A percentile compares a stretch with the other conserved stretches of the same genome.
These are phyloP conservation scores for Scaeva pyrastri DNA, from an alignment of 2,888 invertebrate species.

Conservation along the genomic window DNA sequence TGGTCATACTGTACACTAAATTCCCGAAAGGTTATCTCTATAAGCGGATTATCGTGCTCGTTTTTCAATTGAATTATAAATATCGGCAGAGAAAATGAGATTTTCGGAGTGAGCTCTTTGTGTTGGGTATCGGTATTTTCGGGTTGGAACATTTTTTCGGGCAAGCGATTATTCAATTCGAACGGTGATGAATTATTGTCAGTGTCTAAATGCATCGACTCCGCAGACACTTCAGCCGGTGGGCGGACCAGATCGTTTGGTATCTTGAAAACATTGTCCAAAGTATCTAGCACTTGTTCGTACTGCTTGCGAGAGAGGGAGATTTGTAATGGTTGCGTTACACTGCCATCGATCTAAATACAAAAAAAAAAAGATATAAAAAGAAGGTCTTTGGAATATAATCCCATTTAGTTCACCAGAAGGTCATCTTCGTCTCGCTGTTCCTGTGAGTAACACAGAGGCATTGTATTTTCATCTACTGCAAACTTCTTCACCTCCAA, in stretches of 20 bases:
- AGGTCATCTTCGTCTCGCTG: slow-evolving; percentile 53
- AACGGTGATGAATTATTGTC: slow-evolving; percentile 76
- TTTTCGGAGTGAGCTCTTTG: slow-evolving; percentile 80
- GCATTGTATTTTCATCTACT: slow-evolving; percentile 66
- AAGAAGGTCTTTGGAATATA: slow-evolving; percentile 73
- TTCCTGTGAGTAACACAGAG: background rate
- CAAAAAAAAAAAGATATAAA: background rate
- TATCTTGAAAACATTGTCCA: slow-evolving; percentile 82
- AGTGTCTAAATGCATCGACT: slow-evolving; percentile 57
- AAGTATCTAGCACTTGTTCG: slow-evolving; percentile 93
- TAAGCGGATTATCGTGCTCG: slow-evolving; percentile 90
- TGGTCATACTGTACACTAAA: slow-evolving; percentile 91
- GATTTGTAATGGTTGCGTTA: slow-evolving; percentile 93
- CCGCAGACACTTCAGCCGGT: slow-evolving; percentile 72
- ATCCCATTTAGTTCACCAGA: slow-evolving; percentile 23
- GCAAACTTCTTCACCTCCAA: slow-evolving; percentile 86
- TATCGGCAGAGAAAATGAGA: slow-evolving; percentile 89
- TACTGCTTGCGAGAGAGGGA: slow-evolving; percentile 94
- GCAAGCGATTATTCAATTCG: slow-evolving; percentile 55
- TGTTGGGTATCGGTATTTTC: slow-evolving; percentile 37
- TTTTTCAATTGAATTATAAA: slow-evolving; percentile 91
- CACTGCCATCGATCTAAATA: slow-evolving; percentile 88
- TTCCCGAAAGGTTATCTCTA: slow-evolving; percentile 93
- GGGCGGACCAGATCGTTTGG: slow-evolving; percentile 78
- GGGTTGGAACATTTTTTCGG: slow-evolving; percentile 64